phyloP scores from a whole-genome alignment of 2,113 vertebrate species.

The Podarcis raffonei region DNA sequence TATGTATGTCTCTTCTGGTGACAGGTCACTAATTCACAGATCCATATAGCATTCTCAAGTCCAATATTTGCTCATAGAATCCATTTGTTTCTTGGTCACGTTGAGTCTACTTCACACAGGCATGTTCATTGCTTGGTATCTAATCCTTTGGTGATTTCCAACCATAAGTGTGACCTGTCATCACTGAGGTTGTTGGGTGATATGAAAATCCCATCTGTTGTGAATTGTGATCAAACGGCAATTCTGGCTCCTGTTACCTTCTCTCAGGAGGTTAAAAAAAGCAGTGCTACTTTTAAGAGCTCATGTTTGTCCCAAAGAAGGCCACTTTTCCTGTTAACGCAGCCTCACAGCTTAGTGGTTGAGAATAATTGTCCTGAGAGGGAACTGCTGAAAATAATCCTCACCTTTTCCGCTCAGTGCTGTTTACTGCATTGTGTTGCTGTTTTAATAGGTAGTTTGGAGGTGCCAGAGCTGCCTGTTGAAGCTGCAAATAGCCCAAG shows the following conservation, averaged over 20 bases:
- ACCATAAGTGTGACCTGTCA: too few species aligned
- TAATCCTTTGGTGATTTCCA: neutral
- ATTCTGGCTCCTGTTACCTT: neutral
- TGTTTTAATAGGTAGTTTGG: conserved; percentile 64
- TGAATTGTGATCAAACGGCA: neutral
- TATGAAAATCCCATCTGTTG: too few species aligned
- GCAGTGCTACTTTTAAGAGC: neutral
- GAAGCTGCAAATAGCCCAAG: conserved; percentile 68
- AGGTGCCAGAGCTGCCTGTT: conserved; percentile 54
- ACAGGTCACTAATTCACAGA: accelerated
- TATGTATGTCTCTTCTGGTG: neutral
- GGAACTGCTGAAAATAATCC: conserved; percentile 42
- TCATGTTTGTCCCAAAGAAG: neutral
- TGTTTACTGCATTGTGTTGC: conserved; percentile 42
- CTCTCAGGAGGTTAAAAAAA: neutral
- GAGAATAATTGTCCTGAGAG: conserved; percentile 11
- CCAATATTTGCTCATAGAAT: neutral
- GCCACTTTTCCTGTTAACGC: conserved; percentile 30
- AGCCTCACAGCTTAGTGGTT: conserved; percentile 42
- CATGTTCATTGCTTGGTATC: neutral
- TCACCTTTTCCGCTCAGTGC: conserved; percentile 49
- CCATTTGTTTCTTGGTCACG: neutral
- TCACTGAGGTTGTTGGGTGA: too few species aligned
- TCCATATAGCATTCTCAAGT: neutral
- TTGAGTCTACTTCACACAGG: neutral